Percentiles rank a stretch among this genome's conserved stretches.
phyloP scores from a whole-genome alignment of 2,888 invertebrate genomes.

The Clitarchus hookeri region DNA sequence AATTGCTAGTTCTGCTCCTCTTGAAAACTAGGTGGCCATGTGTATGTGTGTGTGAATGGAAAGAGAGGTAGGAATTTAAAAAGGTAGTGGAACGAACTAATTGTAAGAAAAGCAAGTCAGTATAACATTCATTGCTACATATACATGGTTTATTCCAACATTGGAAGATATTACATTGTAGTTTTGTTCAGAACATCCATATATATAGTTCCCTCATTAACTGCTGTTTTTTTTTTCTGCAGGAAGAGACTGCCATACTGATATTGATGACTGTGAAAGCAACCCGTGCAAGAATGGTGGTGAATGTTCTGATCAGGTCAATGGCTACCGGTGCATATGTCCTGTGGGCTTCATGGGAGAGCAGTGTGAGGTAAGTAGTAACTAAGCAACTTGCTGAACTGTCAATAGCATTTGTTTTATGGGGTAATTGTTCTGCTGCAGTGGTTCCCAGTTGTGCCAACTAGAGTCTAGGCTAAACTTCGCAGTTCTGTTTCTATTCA shows the following conservation, averaged over 20 bases:
- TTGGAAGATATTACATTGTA: no score
- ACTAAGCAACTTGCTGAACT: not conserved
- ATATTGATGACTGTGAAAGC: conserved; percentile 86
- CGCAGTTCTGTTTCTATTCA: not conserved
- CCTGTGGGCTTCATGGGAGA: conserved; percentile 86
- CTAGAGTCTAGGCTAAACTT: not conserved
- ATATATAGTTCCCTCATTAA: not conserved
- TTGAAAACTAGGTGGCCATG: no score
- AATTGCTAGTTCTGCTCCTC: no score
- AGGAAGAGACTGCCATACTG: conserved; percentile 81
- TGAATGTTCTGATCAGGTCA: conserved; percentile 82
- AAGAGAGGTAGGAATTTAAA: no score
- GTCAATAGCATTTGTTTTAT: not conserved
- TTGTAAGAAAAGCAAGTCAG: no score
- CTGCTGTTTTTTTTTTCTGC: conserved; percentile 47
- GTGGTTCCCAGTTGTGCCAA: not conserved
- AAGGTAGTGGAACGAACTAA: no score
- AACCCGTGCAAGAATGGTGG: conserved; percentile 89
- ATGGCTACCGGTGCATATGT: conserved; percentile 87
- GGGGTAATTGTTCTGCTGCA: not conserved
- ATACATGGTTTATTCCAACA: no score
- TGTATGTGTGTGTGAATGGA: no score
- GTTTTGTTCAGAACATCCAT: no score
- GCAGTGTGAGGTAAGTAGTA: conserved; percentile 76
- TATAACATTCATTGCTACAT: no score